Percentiles rank a stretch among this genome's conserved stretches.
These are phyloP conservation scores for Microcebus tavaratra DNA, from an alignment of 2,113 vertebrate species.

Conservation along the genomic window DNA sequence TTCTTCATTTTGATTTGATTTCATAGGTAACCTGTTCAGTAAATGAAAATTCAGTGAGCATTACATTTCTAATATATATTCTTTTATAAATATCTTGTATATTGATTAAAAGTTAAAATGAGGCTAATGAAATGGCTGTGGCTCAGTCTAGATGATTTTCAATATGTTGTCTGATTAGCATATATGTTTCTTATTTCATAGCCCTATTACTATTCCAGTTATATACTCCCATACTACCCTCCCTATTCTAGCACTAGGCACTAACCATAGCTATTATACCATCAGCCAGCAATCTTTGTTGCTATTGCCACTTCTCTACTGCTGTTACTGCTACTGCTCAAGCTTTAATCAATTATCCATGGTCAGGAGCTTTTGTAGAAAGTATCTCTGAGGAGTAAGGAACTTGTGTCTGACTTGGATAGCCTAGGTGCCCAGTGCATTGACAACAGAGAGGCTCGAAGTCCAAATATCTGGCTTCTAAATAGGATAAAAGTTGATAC, in stretches of 20 bases:
- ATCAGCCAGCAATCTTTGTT: background rate
- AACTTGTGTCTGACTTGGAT: background rate
- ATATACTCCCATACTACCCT: background rate
- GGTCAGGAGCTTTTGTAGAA: background rate
- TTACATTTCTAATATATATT: background rate
- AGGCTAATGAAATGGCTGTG: background rate
- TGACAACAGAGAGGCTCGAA: background rate
- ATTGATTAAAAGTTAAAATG: background rate
- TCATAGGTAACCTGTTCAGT: background rate
- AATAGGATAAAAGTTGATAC: background rate
- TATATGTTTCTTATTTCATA: background rate
- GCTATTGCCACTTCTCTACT: background rate
- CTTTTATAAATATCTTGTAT: background rate
- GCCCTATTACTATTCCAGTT: background rate
- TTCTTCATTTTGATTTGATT: constrained; percentile 8
- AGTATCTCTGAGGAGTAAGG: background rate
- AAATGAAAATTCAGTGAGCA: background rate
- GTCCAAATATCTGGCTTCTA: background rate
- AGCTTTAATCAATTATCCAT: background rate
- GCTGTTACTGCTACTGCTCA: background rate
- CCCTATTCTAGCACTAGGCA: background rate
- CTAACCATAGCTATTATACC: background rate
- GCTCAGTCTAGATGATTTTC: background rate
- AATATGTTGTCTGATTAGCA: background rate
- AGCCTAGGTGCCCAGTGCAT: background rate